These are phyloP conservation scores for Antheraea assamensis DNA, from an alignment of 2,888 invertebrate genomes.

Conservation along the genomic window DNA sequence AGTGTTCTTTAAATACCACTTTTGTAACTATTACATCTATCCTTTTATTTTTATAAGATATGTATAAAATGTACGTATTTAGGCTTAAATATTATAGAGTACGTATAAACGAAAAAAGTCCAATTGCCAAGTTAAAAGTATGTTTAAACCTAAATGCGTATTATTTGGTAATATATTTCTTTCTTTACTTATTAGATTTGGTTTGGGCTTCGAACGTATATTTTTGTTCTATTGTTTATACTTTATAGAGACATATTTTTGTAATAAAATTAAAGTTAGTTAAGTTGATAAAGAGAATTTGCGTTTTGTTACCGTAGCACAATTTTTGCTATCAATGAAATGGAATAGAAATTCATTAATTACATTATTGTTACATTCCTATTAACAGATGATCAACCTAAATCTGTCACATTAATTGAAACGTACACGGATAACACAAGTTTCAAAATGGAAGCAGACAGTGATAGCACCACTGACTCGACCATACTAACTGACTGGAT, in stretches of 20 bases:
- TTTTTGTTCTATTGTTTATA: background rate
- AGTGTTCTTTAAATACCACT: conserved; percentile 28
- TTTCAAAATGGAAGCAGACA: conserved; percentile 51
- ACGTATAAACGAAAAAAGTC: conserved; percentile 1
- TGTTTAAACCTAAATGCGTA: conserved; percentile 12
- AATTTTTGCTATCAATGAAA: background rate
- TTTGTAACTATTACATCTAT: conserved; percentile 16
- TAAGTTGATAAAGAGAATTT: background rate
- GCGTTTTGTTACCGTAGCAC: background rate
- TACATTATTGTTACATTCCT: conserved; percentile 66
- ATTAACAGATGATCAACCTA: conserved; percentile 80
- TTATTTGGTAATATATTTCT: background rate
- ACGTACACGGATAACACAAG: conserved; percentile 59
- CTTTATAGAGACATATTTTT: background rate
- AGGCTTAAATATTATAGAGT: conserved; percentile 28
- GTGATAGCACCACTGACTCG: conserved; percentile 45
- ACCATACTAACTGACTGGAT: conserved; percentile 36
- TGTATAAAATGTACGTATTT: conserved; percentile 22
- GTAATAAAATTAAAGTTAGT: background rate
- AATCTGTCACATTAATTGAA: conserved; percentile 77
- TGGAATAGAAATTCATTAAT: conserved; percentile 43
- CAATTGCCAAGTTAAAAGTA: background rate
- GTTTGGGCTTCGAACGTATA: conserved; percentile 6
- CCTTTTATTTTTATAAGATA: conserved; percentile 20
- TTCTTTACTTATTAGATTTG: conserved; percentile 8